A percentile compares a stretch with the other conserved stretches of the same genome.
Evolutionary conservation across 2,888 invertebrate genomes (phyloP).

Genomic region (Axea sp.): DNA sequence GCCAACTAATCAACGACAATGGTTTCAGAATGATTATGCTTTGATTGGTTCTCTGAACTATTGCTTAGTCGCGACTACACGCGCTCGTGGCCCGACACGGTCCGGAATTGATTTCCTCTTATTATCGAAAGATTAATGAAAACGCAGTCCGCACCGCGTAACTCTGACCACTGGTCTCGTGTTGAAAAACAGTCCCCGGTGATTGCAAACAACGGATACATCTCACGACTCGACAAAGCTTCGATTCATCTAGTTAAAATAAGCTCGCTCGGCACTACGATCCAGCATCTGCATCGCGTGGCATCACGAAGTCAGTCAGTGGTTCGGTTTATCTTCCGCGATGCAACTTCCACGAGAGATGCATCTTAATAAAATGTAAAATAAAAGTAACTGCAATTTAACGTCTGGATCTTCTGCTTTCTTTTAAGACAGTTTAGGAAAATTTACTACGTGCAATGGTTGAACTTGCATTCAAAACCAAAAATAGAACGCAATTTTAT

Average conservation of each 20-base stretch:
- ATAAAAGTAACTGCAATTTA: no score
- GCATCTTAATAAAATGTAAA: no score
- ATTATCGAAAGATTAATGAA: slow-evolving; percentile 41
- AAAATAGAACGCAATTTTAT: no score
- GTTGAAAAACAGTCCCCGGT: slow-evolving; percentile 32
- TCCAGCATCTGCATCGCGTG: slow-evolving; percentile 32
- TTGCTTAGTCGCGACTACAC: slow-evolving; percentile 28
- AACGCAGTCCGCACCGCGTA: slow-evolving; percentile 1
- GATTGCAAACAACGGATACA: slow-evolving; percentile 51
- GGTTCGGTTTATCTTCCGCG: slow-evolving; percentile 46
- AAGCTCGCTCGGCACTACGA: slow-evolving; percentile 38
- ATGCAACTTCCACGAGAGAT: no score
- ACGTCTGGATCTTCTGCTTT: no score
- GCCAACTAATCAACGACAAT: slow-evolving; percentile 50
- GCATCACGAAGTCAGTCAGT: slow-evolving; percentile 33
- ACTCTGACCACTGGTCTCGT: slow-evolving; percentile 7
- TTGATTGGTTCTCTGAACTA: slow-evolving; percentile 39
- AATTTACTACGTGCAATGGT: no score
- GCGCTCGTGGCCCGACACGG: slow-evolving; percentile 5
- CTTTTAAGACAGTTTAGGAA: no score
- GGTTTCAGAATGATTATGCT: slow-evolving; percentile 41
- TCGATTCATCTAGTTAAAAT: slow-evolving; percentile 53
- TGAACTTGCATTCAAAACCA: no score
- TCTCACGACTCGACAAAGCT: slow-evolving; percentile 38
- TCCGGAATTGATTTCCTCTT: slow-evolving; percentile 45